Evolutionary conservation across 2,888 invertebrate species (phyloP).

Genomic region (Dimorphilus gyrociliatus): DNA sequence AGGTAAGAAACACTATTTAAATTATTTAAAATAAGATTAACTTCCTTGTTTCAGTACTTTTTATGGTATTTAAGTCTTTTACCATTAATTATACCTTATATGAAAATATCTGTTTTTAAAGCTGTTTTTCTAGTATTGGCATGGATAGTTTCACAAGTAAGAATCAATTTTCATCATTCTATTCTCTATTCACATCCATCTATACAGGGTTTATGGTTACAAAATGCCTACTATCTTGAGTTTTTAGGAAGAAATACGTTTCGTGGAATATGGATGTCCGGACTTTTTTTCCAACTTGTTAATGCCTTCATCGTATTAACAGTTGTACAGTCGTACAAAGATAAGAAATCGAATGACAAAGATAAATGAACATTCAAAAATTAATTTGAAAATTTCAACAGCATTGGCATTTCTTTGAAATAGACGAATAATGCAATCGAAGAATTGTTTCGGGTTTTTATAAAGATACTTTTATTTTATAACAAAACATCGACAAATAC

Average conservation of each 20-base stretch:
- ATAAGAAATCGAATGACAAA: not conserved
- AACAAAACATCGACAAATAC: too few relatives aligned
- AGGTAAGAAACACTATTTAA: constrained; percentile 37
- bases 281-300: constrained; percentile 62
- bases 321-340: constrained; percentile 2
- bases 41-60: constrained; percentile 27
- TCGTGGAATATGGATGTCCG: constrained; percentile 62
- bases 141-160: constrained; percentile 40
- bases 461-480: too few relatives aligned
- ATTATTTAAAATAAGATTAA: too few relatives aligned
- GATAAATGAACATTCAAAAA: constrained; percentile 1
- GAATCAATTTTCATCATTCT: constrained; percentile 3
- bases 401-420: too few relatives aligned
- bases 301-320: constrained; percentile 45
- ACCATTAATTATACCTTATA: constrained; percentile 43
- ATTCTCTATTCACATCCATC: not conserved
- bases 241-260: constrained; percentile 70
- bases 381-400: too few relatives aligned
- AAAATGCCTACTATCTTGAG: constrained; percentile 76
- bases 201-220: constrained; percentile 65
- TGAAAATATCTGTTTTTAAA: constrained; percentile 18
- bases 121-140: constrained; percentile 41
- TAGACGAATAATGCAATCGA: too few relatives aligned
- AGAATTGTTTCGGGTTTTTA: too few relatives aligned
- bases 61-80: constrained; percentile 83